Evolutionary conservation across 2,888 invertebrate species (phyloP).

Genomic region (Dione juno): DNA sequence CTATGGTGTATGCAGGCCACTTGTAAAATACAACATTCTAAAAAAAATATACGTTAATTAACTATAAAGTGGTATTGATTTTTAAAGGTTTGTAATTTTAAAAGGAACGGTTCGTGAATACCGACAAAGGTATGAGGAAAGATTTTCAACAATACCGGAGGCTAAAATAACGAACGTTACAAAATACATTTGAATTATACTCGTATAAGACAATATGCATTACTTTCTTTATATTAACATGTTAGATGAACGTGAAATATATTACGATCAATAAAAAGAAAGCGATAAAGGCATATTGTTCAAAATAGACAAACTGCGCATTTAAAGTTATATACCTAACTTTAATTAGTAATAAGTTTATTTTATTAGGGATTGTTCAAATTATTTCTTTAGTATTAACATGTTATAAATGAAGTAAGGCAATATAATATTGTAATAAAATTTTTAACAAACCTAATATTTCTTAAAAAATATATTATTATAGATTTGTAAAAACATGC

Average conservation of each 20-base stretch:
- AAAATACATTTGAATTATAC: not conserved
- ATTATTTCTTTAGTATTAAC: too few relatives aligned
- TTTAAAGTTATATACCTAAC: not conserved
- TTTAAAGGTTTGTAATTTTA: not conserved
- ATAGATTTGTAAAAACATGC: too few relatives aligned
- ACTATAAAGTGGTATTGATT: not conserved
- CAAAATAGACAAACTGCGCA: slow-evolving; percentile 18
- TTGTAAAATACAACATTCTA: too few relatives aligned
- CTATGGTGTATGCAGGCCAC: too few relatives aligned
- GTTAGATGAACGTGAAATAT: not conserved
- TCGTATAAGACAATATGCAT: not conserved
- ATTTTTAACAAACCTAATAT: too few relatives aligned
- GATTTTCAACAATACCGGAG: not conserved
- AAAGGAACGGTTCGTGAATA: not conserved
- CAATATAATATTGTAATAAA: too few relatives aligned
- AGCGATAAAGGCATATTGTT: slow-evolving; percentile 1
- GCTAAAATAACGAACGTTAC: not conserved
- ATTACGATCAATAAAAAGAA: slow-evolving; percentile 18
- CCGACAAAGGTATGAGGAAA: not conserved
- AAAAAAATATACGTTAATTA: too few relatives aligned
- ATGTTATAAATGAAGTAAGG: too few relatives aligned
- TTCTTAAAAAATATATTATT: too few relatives aligned
- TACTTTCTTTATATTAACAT: not conserved
- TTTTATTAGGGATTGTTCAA: not conserved
- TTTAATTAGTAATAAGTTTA: not conserved